Evolutionary conservation across 2,888 invertebrate genomes (phyloP).

Genomic region (Nycteola revayana): DNA sequence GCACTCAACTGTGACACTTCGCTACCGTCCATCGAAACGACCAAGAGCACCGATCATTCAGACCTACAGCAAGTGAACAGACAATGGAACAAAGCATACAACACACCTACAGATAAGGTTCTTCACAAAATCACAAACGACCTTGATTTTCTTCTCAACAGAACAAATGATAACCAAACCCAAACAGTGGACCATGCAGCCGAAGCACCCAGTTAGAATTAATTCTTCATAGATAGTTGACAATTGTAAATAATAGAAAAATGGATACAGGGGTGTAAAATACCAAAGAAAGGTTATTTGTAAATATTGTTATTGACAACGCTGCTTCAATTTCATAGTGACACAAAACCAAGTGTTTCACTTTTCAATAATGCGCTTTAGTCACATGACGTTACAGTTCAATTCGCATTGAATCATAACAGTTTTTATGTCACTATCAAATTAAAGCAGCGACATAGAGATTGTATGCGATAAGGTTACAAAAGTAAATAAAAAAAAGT

Average conservation of each 20-base stretch:
- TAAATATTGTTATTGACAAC: too few species aligned
- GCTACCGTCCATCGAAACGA: constrained; percentile 57
- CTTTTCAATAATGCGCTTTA: too few species aligned
- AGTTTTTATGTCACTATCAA: too few species aligned
- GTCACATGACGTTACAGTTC: too few species aligned
- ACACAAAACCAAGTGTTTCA: too few species aligned
- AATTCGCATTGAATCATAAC: too few species aligned
- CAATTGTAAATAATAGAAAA: background rate
- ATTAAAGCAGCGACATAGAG: too few species aligned
- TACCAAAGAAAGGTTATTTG: constrained; percentile 27
- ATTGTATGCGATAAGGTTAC: too few species aligned
- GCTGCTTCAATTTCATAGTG: too few species aligned
- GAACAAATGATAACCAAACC: constrained; percentile 51
- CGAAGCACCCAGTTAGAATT: constrained; percentile 64
- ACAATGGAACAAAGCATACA: constrained; percentile 64
- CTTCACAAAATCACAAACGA: constrained; percentile 91
- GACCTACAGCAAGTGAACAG: constrained; percentile 65
- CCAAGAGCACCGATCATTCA: constrained; percentile 52
- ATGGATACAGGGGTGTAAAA: constrained; percentile 64
- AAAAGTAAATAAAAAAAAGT: too few species aligned
- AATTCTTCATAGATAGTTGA: background rate
- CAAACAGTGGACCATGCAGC: constrained; percentile 53
- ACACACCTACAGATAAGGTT: constrained; percentile 82
- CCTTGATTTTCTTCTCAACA: constrained; percentile 90
- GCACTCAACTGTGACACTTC: constrained; percentile 56